Conservation (phyloP, 2,113 vertebrate species). For the Saccopteryx bilineata region DNA sequence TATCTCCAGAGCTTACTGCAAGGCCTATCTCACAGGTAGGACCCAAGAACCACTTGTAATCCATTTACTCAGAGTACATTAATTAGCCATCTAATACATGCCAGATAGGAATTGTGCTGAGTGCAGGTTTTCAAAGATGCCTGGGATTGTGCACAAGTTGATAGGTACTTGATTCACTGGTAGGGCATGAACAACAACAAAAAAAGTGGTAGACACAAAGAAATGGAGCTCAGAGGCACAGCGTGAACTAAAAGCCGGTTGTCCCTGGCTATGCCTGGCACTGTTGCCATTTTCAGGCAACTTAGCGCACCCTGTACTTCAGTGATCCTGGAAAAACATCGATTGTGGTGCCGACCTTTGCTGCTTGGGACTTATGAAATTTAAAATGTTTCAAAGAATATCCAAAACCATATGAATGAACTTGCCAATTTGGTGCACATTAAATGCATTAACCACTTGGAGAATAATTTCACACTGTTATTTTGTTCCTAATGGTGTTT, state of each 20-base stretch:
- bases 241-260: background rate
- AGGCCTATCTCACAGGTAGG: background rate
- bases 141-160: accelerated
- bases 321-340: background rate
- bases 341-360: background rate
- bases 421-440: background rate
- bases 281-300: background rate
- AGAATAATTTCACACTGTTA: background rate
- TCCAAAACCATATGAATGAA: background rate
- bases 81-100: background rate
- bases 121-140: background rate
- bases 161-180: background rate
- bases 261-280: background rate
- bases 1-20: background rate
- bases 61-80: background rate
- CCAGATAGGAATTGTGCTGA: background rate
- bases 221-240: background rate
- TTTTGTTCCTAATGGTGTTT: background rate
- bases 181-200: background rate
- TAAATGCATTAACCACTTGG: background rate
- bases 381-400: conserved; percentile 11
- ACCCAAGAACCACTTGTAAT: background rate
- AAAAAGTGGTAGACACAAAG: background rate
- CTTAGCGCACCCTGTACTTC: background rate
- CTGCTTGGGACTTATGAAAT: background rate